phyloP scores from a whole-genome alignment of 2,113 vertebrate genomes.

The Suricata suricatta region DNA sequence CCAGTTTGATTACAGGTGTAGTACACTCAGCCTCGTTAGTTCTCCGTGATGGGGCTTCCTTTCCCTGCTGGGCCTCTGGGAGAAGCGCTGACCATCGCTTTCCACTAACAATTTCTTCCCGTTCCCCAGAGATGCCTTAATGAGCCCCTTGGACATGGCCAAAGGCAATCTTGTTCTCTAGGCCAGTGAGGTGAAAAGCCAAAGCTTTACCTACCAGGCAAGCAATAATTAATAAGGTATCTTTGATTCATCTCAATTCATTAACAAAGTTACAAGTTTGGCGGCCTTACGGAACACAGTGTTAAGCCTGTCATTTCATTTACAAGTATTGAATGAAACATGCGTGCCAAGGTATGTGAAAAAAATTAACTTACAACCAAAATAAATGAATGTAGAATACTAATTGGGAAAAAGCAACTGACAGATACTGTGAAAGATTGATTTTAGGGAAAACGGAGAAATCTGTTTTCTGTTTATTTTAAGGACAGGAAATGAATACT shows the following conservation, averaged over 20 bases:
- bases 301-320: slow-evolving; percentile 82
- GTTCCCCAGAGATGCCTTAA: slow-evolving; percentile 94
- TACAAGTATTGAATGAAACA: slow-evolving; percentile 86
- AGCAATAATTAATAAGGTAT: slow-evolving; percentile 95
- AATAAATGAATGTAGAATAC: slow-evolving; percentile 88
- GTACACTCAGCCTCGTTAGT: slow-evolving; percentile 87
- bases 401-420: slow-evolving; percentile 86
- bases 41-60: slow-evolving; percentile 83
- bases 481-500: slow-evolving; percentile 86
- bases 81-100: slow-evolving; percentile 91
- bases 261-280: slow-evolving; percentile 88
- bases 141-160: slow-evolving; percentile 97
- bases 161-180: slow-evolving; percentile 91
- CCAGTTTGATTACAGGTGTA: slow-evolving; percentile 93
- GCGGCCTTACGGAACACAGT: slow-evolving; percentile 72
- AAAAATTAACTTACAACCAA: slow-evolving; percentile 84
- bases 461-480: slow-evolving; percentile 89
- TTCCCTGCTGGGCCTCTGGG: slow-evolving; percentile 82
- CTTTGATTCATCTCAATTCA: slow-evolving; percentile 90
- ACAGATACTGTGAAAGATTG: slow-evolving; percentile 86
- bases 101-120: slow-evolving; percentile 95
- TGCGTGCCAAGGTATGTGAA: slow-evolving; percentile 81
- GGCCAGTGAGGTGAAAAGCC: slow-evolving; percentile 95
- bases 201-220: slow-evolving; percentile 93
- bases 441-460: slow-evolving; percentile 86